Conservation (phyloP, 2,113 vertebrate genomes). For the Peromyscus polionotus region DNA sequence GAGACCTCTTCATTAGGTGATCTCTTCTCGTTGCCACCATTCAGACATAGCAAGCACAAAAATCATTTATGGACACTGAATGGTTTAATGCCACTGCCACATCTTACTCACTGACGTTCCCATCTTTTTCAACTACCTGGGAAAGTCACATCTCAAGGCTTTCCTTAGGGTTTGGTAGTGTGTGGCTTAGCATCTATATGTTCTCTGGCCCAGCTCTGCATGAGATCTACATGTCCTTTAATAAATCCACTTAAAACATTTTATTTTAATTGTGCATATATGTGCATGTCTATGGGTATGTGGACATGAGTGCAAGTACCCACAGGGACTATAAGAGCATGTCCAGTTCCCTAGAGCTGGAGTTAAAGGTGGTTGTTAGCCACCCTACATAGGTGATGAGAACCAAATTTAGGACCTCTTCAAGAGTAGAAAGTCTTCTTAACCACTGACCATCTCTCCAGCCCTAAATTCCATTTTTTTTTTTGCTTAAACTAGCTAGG, state of each 20-base stretch:
- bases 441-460: neutral
- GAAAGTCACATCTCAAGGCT: neutral
- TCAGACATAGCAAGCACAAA: neutral
- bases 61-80: neutral
- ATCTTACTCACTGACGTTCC: neutral
- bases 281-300: neutral
- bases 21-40: neutral
- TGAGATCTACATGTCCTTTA: neutral
- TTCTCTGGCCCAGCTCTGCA: neutral
- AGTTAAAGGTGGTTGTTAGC: neutral
- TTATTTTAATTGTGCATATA: neutral
- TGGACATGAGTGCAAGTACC: neutral
- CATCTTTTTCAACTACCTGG: neutral
- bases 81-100: neutral
- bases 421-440: neutral
- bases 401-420: neutral
- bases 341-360: neutral
- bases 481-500: neutral
- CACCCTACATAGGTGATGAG: neutral
- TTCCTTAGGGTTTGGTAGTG: neutral
- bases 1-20: neutral
- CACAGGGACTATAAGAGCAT: neutral
- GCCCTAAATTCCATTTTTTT: neutral
- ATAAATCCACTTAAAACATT: neutral
- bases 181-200: neutral